A percentile compares a stretch with the other conserved stretches of the same genome.
Evolutionary conservation across 2,888 invertebrate genomes (phyloP).

Genomic region (Charanyca ferruginea): DNA sequence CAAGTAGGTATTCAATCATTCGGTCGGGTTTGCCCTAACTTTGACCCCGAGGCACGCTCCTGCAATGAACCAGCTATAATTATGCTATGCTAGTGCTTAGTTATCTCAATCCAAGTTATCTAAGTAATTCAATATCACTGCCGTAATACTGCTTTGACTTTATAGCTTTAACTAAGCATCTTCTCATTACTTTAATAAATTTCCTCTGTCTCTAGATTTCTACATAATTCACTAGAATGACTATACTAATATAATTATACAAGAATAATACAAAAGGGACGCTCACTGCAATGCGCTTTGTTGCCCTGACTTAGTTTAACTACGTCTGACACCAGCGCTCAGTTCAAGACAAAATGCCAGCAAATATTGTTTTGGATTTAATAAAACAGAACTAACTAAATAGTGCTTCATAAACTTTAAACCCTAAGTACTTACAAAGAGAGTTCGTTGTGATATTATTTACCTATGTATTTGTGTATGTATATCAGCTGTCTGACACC

Average conservation of each 20-base stretch:
- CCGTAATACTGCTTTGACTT: slow-evolving; percentile 35
- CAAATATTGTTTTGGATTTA: slow-evolving; percentile 26
- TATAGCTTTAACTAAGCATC: slow-evolving; percentile 26
- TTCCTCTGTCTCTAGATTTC: slow-evolving; percentile 35
- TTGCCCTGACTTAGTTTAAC: slow-evolving; percentile 30
- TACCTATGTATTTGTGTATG: no score
- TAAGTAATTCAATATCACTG: slow-evolving; percentile 30
- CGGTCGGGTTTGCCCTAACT: no score
- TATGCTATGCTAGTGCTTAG: neutral
- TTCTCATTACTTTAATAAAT: slow-evolving; percentile 51
- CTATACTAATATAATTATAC: slow-evolving; percentile 38
- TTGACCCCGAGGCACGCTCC: no score
- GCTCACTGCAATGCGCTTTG: slow-evolving; percentile 40
- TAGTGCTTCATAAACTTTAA: slow-evolving; percentile 1
- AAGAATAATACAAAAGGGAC: slow-evolving; percentile 24
- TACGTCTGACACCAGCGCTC: slow-evolving; percentile 32
- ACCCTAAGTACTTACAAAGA: neutral
- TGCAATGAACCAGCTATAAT: no score
- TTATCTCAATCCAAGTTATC: slow-evolving; percentile 26
- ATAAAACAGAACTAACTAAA: slow-evolving; percentile 22
- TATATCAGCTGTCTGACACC: no score
- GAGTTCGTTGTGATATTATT: slow-evolving; percentile 13
- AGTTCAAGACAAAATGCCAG: slow-evolving; percentile 36
- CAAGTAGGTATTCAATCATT: no score
- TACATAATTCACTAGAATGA: slow-evolving; percentile 33